These are phyloP conservation scores for Bembecia ichneumoniformis DNA, from an alignment of 2,888 invertebrate species.

Conservation along the genomic window DNA sequence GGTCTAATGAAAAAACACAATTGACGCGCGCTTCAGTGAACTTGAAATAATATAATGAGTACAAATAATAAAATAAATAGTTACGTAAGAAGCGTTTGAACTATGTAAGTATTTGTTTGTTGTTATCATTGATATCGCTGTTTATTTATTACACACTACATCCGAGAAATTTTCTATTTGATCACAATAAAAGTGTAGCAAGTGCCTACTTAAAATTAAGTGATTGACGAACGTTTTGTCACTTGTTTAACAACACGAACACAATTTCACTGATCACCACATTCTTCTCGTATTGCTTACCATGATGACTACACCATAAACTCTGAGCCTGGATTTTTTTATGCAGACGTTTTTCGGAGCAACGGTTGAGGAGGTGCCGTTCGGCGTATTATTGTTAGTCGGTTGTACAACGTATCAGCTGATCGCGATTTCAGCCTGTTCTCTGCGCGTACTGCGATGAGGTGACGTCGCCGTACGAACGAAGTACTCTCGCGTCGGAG, in stretches of 20 bases:
- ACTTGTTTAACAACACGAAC: constrained; percentile 22
- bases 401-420: constrained; percentile 34
- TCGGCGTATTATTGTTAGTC: no score
- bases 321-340: no score
- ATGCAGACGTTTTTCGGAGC: no score
- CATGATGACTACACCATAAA: constrained; percentile 26
- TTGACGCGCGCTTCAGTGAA: no score
- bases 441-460: constrained; percentile 24
- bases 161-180: no score
- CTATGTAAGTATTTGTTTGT: background rate
- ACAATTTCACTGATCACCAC: constrained; percentile 42
- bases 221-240: no score
- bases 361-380: no score
- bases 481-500: constrained; percentile 47
- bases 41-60: no score
- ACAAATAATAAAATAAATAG: background rate
- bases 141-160: background rate
- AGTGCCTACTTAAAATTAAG: no score
- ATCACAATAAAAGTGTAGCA: no score
- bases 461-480: constrained; percentile 25
- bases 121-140: background rate
- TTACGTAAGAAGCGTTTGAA: background rate
- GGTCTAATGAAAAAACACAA: no score
- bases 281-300: constrained; percentile 46
- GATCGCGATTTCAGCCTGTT: constrained; percentile 41